Evolutionary conservation across 2,113 vertebrate genomes (phyloP).

Genomic region (Brachyhypopomus occidentalis): DNA sequence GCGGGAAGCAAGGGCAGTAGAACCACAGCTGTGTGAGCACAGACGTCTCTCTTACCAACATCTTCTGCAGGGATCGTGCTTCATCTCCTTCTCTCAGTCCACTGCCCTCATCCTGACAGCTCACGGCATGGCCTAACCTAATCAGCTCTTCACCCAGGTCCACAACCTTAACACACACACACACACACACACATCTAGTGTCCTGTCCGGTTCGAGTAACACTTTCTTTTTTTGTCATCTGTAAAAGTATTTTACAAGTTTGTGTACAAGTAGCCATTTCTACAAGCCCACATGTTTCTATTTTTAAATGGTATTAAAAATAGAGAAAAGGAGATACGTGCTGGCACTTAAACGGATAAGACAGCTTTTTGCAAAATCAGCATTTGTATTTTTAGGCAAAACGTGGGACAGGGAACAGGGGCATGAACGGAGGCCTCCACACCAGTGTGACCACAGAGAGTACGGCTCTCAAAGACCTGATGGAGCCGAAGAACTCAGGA

Average conservation of each 20-base stretch:
- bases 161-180: conserved; percentile 66
- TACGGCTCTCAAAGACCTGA: neutral
- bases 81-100: conserved; percentile 38
- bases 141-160: conserved; percentile 84
- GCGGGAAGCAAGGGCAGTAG: neutral
- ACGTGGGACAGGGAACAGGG: neutral
- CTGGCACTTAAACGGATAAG: too few relatives aligned
- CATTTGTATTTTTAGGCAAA: too few relatives aligned
- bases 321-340: too few relatives aligned
- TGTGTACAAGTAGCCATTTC: too few relatives aligned
- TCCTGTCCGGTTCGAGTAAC: too few relatives aligned
- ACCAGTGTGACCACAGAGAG: neutral
- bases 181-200: too few relatives aligned
- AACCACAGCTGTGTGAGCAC: too few relatives aligned
- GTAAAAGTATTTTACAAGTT: too few relatives aligned
- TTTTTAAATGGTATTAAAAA: too few relatives aligned
- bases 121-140: conserved; percentile 74
- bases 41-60: conserved; percentile 69
- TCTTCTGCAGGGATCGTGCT: conserved; percentile 64
- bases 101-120: conserved; percentile 62
- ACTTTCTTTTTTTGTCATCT: too few relatives aligned
- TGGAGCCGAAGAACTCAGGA: neutral
- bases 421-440: neutral
- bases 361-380: too few relatives aligned
- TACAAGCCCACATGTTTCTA: too few relatives aligned